These are phyloP conservation scores for Cnemophilus loriae DNA, from an alignment of 2,113 vertebrate genomes.

Conservation along the genomic window DNA sequence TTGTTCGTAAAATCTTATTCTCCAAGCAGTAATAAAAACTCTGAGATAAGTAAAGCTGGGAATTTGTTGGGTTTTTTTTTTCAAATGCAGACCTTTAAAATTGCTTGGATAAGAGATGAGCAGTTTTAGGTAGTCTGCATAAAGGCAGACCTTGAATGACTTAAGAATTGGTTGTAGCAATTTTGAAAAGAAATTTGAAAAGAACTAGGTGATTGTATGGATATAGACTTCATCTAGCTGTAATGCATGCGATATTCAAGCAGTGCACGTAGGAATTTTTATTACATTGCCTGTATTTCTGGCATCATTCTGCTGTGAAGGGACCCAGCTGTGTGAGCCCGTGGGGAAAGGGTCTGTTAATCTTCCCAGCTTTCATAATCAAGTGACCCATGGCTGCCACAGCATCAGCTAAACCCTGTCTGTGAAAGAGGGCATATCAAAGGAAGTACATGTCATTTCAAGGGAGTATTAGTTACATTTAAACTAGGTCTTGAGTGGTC, in stretches of 20 bases:
- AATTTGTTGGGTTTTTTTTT: background rate
- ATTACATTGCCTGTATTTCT: background rate
- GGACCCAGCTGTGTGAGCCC: background rate
- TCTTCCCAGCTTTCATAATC: background rate
- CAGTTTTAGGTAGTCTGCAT: background rate
- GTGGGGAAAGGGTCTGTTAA: background rate
- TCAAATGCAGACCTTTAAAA: background rate
- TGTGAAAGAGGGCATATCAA: background rate
- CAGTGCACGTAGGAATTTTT: constrained; percentile 19
- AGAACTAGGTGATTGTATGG: background rate
- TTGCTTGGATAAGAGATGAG: constrained; percentile 4
- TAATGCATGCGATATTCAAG: constrained; percentile 23
- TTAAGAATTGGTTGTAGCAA: background rate
- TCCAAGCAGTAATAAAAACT: background rate
- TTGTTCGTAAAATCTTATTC: background rate
- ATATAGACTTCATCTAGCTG: constrained; percentile 24
- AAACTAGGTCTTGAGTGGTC: background rate
- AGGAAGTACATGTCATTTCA: background rate
- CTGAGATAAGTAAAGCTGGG: background rate
- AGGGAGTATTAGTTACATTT: background rate
- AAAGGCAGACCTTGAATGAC: background rate
- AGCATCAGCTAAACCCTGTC: background rate
- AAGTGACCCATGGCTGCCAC: background rate
- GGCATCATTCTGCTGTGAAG: background rate
- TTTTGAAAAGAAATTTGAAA: constrained; percentile 26